These are phyloP conservation scores for Pristionchus japonicus DNA, from an alignment of 2,888 invertebrate genomes.

Conservation along the genomic window DNA sequence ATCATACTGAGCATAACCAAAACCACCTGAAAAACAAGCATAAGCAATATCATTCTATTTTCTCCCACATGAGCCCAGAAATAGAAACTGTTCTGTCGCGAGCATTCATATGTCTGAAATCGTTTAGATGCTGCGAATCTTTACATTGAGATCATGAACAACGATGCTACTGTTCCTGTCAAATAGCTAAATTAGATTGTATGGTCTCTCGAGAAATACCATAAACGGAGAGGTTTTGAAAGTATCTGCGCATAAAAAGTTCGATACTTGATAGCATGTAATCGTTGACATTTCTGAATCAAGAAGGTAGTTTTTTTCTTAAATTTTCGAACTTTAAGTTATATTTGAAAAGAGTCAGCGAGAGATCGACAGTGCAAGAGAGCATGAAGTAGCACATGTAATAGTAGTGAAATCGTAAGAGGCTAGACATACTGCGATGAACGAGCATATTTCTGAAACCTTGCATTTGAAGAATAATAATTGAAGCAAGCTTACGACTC, in stretches of 20 bases:
- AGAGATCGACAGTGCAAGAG: not conserved
- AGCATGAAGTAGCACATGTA: not conserved
- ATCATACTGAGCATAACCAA: too few relatives aligned
- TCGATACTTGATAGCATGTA: not conserved
- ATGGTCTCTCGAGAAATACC: not conserved
- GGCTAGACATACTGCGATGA: not conserved
- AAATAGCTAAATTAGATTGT: too few relatives aligned
- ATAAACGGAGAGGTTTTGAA: not conserved
- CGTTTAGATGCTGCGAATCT: not conserved
- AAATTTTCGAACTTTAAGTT: too few relatives aligned
- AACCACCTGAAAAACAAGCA: too few relatives aligned
- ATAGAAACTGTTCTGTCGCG: not conserved
- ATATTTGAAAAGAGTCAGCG: too few relatives aligned
- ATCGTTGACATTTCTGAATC: too few relatives aligned
- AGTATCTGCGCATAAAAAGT: not conserved
- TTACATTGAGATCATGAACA: not conserved
- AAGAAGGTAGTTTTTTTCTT: too few relatives aligned
- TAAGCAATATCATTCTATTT: too few relatives aligned
- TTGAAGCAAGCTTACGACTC: not conserved
- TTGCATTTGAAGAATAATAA: too few relatives aligned
- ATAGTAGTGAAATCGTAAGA: not conserved
- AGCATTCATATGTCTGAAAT: not conserved
- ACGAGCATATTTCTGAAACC: not conserved
- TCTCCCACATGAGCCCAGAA: not conserved
- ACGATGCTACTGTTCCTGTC: not conserved